These are phyloP conservation scores for Elgaria multicarinata DNA, from an alignment of 2,113 vertebrate species.

Conservation along the genomic window DNA sequence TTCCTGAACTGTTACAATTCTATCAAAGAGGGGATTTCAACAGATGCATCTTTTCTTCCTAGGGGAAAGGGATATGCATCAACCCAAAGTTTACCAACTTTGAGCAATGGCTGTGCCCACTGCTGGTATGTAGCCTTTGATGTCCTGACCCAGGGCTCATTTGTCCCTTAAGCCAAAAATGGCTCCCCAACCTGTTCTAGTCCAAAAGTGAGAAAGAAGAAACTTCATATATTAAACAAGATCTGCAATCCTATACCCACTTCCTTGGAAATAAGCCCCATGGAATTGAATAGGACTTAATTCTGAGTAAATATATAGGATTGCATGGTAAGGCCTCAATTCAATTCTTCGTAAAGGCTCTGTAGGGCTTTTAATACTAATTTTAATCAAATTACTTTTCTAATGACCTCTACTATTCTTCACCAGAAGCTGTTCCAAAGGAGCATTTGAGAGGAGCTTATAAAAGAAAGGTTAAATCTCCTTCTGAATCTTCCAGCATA, in stretches of 20 bases:
- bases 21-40: background rate
- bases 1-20: background rate
- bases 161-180: no score
- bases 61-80: no score
- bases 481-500: background rate
- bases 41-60: background rate
- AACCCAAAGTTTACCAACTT: no score
- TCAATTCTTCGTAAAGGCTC: background rate
- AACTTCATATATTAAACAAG: background rate
- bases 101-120: no score
- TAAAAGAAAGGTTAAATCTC: background rate
- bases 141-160: no score
- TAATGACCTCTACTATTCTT: background rate
- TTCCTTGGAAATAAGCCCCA: background rate
- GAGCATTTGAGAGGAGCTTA: background rate
- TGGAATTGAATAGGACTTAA: background rate
- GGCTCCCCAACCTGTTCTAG: no score
- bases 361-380: background rate
- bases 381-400: background rate
- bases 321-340: background rate
- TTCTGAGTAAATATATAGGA: background rate
- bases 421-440: background rate
- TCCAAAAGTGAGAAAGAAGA: background rate
- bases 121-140: no score
- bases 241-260: background rate